Evolutionary conservation across 1,140 invertebrate genomes (phyloP).

Genomic region (Drepana arcuata): DNA sequence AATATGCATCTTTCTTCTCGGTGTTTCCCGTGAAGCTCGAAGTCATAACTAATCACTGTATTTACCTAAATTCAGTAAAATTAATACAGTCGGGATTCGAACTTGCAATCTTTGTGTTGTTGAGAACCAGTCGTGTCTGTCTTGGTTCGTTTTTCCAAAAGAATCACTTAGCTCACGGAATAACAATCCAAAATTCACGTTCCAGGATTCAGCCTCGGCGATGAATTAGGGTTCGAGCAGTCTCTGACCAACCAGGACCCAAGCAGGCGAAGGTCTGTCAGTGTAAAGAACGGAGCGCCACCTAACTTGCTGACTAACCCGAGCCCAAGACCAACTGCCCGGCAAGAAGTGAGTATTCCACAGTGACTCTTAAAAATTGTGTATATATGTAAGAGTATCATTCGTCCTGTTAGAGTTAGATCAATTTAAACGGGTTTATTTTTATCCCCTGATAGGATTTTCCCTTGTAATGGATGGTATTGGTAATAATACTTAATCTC

Average conservation of each 20-base stretch:
- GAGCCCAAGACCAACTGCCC: slow-evolving; percentile 22
- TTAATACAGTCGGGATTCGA: too few relatives aligned
- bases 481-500: too few relatives aligned
- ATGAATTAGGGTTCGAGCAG: slow-evolving; percentile 85
- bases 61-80: too few relatives aligned
- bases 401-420: too few relatives aligned
- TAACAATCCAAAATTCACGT: slow-evolving; percentile 12
- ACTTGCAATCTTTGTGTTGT: too few relatives aligned
- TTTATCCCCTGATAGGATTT: background rate
- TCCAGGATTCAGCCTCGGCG: slow-evolving; percentile 86
- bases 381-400: too few relatives aligned
- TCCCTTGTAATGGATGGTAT: background rate
- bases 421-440: background rate
- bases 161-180: background rate
- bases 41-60: too few relatives aligned
- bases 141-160: background rate
- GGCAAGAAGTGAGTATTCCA: slow-evolving; percentile 50
- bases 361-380: too few relatives aligned
- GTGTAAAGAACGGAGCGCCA: slow-evolving; percentile 67
- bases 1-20: too few relatives aligned
- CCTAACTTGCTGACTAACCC: slow-evolving; percentile 38
- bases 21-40: too few relatives aligned
- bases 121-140: too few relatives aligned
- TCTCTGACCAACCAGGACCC: slow-evolving; percentile 82
- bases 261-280: slow-evolving; percentile 78